These are phyloP conservation scores for Holothuria glaberrima DNA, from an alignment of 35 echinoderm and acorn worm genomes.

Conservation along the genomic window DNA sequence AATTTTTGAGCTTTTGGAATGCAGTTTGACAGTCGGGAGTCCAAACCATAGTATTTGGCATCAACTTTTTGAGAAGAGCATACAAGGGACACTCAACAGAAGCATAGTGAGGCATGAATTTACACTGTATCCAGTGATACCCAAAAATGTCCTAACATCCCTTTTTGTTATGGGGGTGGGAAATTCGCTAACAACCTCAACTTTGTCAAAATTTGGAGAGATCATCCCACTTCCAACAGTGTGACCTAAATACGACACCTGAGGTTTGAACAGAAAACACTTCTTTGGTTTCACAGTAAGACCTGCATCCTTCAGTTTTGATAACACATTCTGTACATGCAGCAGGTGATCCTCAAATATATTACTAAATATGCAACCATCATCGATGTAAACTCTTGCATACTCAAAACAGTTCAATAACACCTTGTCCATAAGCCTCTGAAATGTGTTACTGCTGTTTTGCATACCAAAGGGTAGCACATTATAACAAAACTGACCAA, in stretches of 20 bases:
- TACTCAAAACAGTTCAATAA: neutral
- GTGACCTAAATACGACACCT: slow-evolving; percentile 57
- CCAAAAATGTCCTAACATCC: slow-evolving; percentile 60
- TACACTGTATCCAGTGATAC: too few relatives aligned
- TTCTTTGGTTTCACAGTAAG: slow-evolving; percentile 57
- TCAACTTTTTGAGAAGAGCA: too few relatives aligned
- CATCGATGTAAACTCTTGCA: slow-evolving; percentile 68
- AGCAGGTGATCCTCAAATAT: slow-evolving; percentile 59
- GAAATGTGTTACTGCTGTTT: slow-evolving; percentile 13
- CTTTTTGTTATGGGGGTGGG: slow-evolving; percentile 44
- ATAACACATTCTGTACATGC: slow-evolving; percentile 16
- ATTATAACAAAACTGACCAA: slow-evolving; percentile 28
- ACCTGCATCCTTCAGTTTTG: slow-evolving; percentile 22
- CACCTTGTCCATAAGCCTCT: slow-evolving; percentile 46
- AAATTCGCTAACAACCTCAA: neutral
- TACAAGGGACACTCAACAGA: slow-evolving; percentile 48
- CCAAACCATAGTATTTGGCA: too few relatives aligned
- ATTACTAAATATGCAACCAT: slow-evolving; percentile 37
- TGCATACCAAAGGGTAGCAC: slow-evolving; percentile 44
- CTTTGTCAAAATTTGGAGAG: too few relatives aligned
- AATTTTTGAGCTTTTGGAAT: too few relatives aligned
- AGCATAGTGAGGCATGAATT: slow-evolving; percentile 55
- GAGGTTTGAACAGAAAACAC: neutral
- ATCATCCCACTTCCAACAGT: slow-evolving; percentile 49
- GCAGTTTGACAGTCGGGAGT: too few relatives aligned